Base-by-base conservation (phyloP, 1,140 invertebrate genomes). In the Lutraria rhynchaena region DNA sequence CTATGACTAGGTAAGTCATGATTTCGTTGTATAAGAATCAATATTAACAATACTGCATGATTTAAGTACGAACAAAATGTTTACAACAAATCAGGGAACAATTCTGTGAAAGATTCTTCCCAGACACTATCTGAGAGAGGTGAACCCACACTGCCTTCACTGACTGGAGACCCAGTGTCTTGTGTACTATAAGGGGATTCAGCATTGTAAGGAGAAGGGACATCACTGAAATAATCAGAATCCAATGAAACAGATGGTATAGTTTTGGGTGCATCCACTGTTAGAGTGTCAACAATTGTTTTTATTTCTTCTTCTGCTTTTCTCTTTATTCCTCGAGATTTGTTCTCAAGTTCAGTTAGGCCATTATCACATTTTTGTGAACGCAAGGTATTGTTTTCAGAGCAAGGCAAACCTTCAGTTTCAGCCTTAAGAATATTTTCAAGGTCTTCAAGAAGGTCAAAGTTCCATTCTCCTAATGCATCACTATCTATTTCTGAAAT, bases 91-190 rank as follows among this genome's bases (percentile, higher is more conserved):
- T 82, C 84, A 17, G 90, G 90, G 75, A 91, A 91, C 49, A 91
- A 74, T 75, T 91, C 90, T 44, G 83, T 85, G 77, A 91, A 91
- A 7, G 87, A 89, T 70, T 91, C 90, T 53, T 91, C 87, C 90
- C 90, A 91, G 0, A 75, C 51, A 63, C 82, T 69, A 35, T 89
- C 89, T 41, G 77, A 60, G 9, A 87, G 71, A 51, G 57, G 71
- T 46, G 80, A 83, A 51, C 75, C 41, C 3, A 65, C 22, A 24
- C 44, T 44, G 83, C 58, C 84, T 41, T 83, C 49, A 49, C 5
- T 33, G 13, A 71, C 19, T 46, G 76, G 41, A 27, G 77, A 76
- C 17, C 49, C 33, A 63, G 29, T 35, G 11, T 60, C 67, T 17
- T 57, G 71, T 51, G 67, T 76, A 74, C 86, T 87, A 11, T 74